phyloP scores from a whole-genome alignment of 2,888 invertebrate species.

The Microctonus hyperodae region DNA sequence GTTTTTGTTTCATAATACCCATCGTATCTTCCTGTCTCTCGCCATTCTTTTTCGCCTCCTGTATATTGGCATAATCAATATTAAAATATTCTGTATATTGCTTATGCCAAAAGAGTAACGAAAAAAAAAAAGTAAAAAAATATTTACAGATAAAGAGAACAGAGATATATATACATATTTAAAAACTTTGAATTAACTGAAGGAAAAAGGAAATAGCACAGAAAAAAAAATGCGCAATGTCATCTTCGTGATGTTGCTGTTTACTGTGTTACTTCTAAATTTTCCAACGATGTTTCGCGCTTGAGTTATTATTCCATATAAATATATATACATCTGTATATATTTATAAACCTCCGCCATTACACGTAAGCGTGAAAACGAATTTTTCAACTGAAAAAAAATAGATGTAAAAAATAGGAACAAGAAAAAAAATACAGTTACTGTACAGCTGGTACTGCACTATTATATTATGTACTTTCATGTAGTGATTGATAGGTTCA shows the following conservation, averaged over 20 bases:
- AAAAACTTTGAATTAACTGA: too few species aligned
- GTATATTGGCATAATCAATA: not conserved
- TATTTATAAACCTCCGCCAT: not conserved
- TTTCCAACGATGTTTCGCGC: not conserved
- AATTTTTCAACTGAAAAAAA: not conserved
- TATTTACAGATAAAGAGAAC: too few species aligned
- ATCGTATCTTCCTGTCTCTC: not conserved
- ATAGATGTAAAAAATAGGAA: not conserved
- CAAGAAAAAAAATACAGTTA: conserved; percentile 26
- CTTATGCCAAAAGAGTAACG: not conserved
- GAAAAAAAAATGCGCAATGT: not conserved
- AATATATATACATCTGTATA: not conserved
- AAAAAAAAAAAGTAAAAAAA: not conserved
- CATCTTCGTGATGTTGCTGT: not conserved
- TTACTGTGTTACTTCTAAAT: not conserved
- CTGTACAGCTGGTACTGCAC: too few species aligned
- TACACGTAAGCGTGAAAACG: not conserved
- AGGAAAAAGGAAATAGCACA: too few species aligned
- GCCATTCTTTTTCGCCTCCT: too few species aligned
- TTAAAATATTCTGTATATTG: not conserved
- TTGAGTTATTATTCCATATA: not conserved
- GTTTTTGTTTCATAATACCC: not conserved
- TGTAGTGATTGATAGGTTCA: conserved; percentile 17
- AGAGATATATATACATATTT: too few species aligned
- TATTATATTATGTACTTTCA: not conserved